Evolutionary conservation across 2,113 vertebrate species (phyloP), one percentile per base, ranked within the genome.

Genomic region (Sinocyclocheilus rhinocerous): DNA sequence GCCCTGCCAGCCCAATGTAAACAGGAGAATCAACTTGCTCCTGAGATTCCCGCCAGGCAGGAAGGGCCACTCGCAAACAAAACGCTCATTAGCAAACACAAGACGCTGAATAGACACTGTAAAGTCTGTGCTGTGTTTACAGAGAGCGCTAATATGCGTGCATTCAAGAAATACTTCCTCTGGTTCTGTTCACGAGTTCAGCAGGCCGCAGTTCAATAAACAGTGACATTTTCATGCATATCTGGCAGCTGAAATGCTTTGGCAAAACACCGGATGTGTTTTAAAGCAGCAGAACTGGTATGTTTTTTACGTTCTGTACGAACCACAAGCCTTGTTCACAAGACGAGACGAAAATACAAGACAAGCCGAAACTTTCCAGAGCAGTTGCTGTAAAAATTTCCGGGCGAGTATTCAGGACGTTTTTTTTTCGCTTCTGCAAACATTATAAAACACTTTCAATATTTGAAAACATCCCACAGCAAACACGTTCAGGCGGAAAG

Each of bases 211-310:
- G 84, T 61, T 81, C 90, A 92, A 92, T 91, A 92, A 93, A 92
- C 89, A 86, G 3, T 89, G 90, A 93, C 91, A 90, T 92, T 92
- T 92, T 89, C 88, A 88, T 89, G 89, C 91, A 92, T 92, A 92
- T 91, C 91, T 94, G 92, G 90, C 90, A 91, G 87, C 13, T 24
- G 84, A 88, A 73, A 84, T 83, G 22, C 83, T 89, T 22, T 20
- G 50, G 87, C 88, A 12, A 63, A 26, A 63, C n/a, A 26, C 61
- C 11, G 61, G 61, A 12, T 65, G n/a, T 5, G n/a, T 65, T 26
- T 16, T 67, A 29, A 67, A 33, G 63, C 26, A 67, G 26, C 63
- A 67, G 15, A 67, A 33, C 63, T 67, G 13, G 15, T 4, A 3
- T 18, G 13, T 67, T 67, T 67, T 29, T 29, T 15, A 3, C 6